phyloP scores from a whole-genome alignment of 2,113 vertebrate genomes.

The Mobula birostris region DNA sequence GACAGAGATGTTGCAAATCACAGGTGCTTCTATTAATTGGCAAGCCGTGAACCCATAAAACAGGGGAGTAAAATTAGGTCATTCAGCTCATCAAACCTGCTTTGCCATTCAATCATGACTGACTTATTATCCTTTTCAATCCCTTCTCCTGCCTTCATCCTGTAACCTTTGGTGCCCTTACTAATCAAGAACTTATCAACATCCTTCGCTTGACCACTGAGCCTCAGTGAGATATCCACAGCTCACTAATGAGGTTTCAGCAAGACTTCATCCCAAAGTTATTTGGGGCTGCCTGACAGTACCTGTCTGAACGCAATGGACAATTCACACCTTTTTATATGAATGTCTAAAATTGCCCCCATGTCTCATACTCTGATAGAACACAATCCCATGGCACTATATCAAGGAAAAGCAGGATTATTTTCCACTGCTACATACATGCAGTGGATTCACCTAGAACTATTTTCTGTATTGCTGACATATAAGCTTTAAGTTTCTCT shows the following conservation, averaged over 20 bases:
- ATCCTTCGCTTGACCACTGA: no score
- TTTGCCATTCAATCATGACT: no score
- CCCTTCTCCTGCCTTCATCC: no score
- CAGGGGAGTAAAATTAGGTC: no score
- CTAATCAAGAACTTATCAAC: no score
- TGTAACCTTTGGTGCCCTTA: no score
- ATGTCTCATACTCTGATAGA: background rate
- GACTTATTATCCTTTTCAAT: no score
- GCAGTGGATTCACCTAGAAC: background rate
- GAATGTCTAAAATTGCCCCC: background rate
- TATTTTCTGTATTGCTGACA: background rate
- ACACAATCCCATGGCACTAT: background rate
- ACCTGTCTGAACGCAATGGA: background rate
- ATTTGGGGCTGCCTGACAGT: background rate
- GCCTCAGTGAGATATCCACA: no score
- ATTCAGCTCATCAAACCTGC: no score
- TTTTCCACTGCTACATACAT: background rate
- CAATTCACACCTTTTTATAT: no score
- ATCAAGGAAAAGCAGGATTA: background rate
- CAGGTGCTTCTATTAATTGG: background rate
- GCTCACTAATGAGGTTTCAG: background rate
- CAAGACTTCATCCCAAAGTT: background rate
- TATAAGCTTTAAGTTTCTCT: background rate
- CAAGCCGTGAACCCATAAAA: background rate
- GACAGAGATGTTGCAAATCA: background rate